These are phyloP conservation scores for Pogonocichla stellata DNA, from an alignment of 2,113 vertebrate genomes.

Conservation along the genomic window DNA sequence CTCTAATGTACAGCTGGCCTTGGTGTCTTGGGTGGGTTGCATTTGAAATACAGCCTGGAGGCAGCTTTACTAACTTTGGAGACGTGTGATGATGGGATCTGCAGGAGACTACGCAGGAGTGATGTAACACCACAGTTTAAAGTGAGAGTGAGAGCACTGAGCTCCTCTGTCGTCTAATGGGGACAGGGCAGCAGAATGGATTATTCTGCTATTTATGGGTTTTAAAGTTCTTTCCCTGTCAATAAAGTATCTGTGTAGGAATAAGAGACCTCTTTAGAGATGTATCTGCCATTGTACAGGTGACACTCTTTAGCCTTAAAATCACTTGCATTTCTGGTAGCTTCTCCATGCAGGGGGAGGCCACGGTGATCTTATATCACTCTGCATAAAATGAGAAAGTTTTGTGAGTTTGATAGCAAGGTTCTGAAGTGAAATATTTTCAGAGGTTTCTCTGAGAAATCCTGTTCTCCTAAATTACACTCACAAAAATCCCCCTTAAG, in stretches of 20 bases:
- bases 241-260: neutral
- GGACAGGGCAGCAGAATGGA: neutral
- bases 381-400: neutral
- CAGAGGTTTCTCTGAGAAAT: neutral
- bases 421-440: neutral
- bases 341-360: neutral
- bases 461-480: neutral
- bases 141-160: neutral
- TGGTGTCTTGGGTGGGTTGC: constrained; percentile 16
- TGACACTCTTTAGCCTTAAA: neutral
- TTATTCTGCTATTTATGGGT: neutral
- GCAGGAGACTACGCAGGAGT: neutral
- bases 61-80: constrained; percentile 25
- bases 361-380: neutral
- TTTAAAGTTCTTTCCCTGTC: neutral
- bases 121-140: neutral
- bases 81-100: neutral
- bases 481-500: neutral
- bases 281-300: neutral
- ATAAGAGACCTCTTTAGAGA: neutral
- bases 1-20: neutral
- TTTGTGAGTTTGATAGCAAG: neutral
- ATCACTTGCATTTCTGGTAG: neutral
- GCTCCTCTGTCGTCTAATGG: neutral
- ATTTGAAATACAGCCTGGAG: constrained; percentile 16